Conservation (phyloP, 1,140 invertebrate species). For the Ips typographus region DNA sequence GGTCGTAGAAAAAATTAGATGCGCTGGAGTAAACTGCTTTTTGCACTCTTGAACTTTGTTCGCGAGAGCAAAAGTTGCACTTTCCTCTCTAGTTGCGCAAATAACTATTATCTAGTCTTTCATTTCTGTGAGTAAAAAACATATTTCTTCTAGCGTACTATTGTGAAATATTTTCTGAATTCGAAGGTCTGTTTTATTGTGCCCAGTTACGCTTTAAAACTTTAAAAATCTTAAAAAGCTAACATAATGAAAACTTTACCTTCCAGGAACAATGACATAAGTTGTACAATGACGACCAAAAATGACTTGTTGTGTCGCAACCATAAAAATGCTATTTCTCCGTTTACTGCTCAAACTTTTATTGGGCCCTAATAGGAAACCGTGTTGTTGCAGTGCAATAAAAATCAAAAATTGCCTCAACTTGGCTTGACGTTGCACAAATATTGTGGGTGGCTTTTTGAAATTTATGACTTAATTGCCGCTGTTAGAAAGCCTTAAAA, state of each 20-base stretch:
- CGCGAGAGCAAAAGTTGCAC: too few species aligned
- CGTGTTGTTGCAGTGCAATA: background rate
- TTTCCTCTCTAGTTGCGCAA: too few species aligned
- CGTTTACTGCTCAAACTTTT: background rate
- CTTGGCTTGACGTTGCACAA: background rate
- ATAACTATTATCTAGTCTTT: too few species aligned
- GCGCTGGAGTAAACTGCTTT: too few species aligned
- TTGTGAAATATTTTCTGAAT: too few species aligned
- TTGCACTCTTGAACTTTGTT: too few species aligned
- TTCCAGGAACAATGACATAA: background rate
- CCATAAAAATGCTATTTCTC: background rate
- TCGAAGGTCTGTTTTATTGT: too few species aligned
- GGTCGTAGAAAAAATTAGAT: too few species aligned
- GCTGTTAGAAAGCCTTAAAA: background rate
- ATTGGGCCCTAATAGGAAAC: background rate
- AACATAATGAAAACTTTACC: background rate
- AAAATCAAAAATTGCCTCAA: background rate
- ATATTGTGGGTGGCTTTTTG: background rate
- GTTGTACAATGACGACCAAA: background rate
- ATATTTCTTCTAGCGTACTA: too few species aligned
- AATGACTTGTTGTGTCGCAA: conserved; percentile 2
- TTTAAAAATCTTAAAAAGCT: background rate
- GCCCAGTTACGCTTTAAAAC: too few species aligned
- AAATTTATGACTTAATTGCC: background rate
- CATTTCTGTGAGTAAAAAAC: too few species aligned